Base-by-base conservation (phyloP, 2,113 vertebrate genomes). In the Terrapene triunguis region DNA sequence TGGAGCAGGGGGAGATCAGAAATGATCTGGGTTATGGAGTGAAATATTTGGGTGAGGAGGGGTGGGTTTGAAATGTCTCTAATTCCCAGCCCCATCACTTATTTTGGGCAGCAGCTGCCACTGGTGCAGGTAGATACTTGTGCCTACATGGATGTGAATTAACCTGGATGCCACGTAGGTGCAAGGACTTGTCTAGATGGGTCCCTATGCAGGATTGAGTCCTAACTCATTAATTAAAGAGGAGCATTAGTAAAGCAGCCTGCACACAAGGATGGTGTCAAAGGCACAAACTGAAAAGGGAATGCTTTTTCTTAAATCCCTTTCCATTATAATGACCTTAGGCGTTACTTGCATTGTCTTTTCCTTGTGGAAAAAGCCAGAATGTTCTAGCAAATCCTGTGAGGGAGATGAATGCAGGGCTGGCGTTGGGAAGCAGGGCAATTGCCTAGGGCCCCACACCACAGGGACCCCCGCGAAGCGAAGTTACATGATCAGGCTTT, bases 141-240 rank as follows among this genome's bases (percentile, higher is more conserved):
- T 79, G 42, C 17, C 76, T 85, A 14, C 11, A 44, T 44, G 72
- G 10, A 42, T 5, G 47, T 55, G 47, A 54, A 76, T 89, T 81
- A 55, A 81, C 76, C 16, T 29, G 24, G 24, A 24, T 55, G 69
- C 0, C 1, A 42, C 24, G 13, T 0, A 0, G 19, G 12, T 51
- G 27, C 16, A 29, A 65, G 69, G 80, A 50, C 35, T 13, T 79
- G 62, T 14, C 32, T 69, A 69, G 65, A n/a, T 69, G 65, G 65
- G 17, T 38, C 19, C 65, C 35, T 72, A 14, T 21, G 65, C n/a
- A 38, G 65, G 17, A n/a, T 5, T 38, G 65, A 6, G 32, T 53
- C 24, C 85, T 79, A 79, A 6, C 3, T 53, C 42, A 19, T 11
- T 93, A 25, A 38, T 48, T 19, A 5, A n/a, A 16, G 21, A 32